Conservation (phyloP, 2,888 invertebrate genomes). For the Lepidochrysops patricia region DNA sequence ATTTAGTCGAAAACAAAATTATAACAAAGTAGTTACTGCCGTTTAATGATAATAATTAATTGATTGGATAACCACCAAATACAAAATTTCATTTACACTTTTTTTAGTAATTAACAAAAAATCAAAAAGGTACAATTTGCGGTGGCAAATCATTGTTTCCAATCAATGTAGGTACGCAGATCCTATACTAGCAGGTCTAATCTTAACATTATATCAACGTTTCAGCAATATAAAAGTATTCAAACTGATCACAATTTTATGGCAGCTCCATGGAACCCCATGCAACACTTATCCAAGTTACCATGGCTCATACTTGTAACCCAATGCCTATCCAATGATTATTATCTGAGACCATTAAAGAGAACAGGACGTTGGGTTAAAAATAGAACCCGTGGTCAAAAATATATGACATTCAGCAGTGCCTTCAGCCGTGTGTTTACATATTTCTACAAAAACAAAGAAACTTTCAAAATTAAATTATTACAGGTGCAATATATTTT, state of each 20-base stretch:
- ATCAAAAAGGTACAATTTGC: conserved; percentile 38
- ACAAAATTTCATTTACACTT: conserved; percentile 28
- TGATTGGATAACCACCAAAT: conserved; percentile 57
- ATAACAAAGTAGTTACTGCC: conserved; percentile 60
- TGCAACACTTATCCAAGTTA: conserved; percentile 63
- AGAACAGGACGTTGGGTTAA: conserved; percentile 4
- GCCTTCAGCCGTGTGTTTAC: neutral
- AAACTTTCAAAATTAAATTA: neutral
- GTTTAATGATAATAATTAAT: conserved; percentile 48
- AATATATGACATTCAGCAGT: conserved; percentile 53
- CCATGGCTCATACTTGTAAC: conserved; percentile 20
- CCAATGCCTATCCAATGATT: conserved; percentile 6
- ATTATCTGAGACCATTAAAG: conserved; percentile 9
- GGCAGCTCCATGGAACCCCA: conserved; percentile 70
- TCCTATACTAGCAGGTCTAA: conserved; percentile 70
- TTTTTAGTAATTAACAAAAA: conserved; percentile 39
- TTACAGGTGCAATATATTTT: no score
- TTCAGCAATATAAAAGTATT: conserved; percentile 73
- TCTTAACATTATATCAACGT: conserved; percentile 63
- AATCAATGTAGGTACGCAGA: conserved; percentile 57
- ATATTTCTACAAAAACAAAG: neutral
- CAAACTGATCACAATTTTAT: conserved; percentile 72
- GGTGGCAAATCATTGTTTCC: conserved; percentile 44
- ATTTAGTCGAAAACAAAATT: conserved; percentile 69
- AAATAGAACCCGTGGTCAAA: conserved; percentile 30